Percentiles rank a stretch among this genome's conserved stretches.
Evolutionary conservation across 2,888 invertebrate species (phyloP).

Genomic region (Hypselothyrea guttata): DNA sequence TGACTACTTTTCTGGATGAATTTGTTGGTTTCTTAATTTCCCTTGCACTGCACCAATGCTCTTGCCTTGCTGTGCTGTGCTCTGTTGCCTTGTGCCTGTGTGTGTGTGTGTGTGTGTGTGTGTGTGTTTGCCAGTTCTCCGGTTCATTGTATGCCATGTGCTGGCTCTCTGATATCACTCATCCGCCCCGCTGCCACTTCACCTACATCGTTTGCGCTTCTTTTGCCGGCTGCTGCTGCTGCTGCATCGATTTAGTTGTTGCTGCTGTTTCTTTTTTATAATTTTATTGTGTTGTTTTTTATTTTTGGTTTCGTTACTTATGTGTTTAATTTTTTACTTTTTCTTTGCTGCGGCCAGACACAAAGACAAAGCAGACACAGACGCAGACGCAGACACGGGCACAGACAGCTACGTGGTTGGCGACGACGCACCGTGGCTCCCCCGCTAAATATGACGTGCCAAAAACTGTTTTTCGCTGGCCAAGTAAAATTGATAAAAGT

Average conservation of each 20-base stretch:
- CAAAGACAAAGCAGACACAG: slow-evolving; percentile 66
- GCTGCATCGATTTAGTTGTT: slow-evolving; percentile 69
- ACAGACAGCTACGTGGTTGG: slow-evolving; percentile 40
- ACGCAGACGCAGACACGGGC: slow-evolving; percentile 32
- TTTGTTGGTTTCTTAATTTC: slow-evolving; percentile 79
- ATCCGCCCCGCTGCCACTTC: slow-evolving; percentile 59
- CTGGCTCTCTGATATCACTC: slow-evolving; percentile 65
- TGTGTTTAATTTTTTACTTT: slow-evolving; percentile 68
- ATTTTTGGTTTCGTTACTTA: slow-evolving; percentile 62
- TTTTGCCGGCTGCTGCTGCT: slow-evolving; percentile 54
- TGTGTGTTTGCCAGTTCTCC: not conserved
- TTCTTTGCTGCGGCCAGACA: slow-evolving; percentile 73
- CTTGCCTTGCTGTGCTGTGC: slow-evolving; percentile 14
- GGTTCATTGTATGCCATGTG: slow-evolving; percentile 36
- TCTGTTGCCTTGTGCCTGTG: not conserved
- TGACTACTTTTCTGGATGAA: slow-evolving; percentile 80
- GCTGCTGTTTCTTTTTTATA: slow-evolving; percentile 54
- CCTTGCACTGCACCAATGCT: slow-evolving; percentile 55
- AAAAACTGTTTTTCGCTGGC: too few relatives aligned
- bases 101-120: not conserved
- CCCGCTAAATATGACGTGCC: too few relatives aligned
- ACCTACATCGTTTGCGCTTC: slow-evolving; percentile 41
- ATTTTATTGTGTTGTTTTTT: slow-evolving; percentile 66
- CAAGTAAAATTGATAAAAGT: too few relatives aligned
- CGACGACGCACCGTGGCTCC: too few relatives aligned